Conservation (phyloP, 2,888 invertebrate genomes). For the Craniophora ligustri region DNA sequence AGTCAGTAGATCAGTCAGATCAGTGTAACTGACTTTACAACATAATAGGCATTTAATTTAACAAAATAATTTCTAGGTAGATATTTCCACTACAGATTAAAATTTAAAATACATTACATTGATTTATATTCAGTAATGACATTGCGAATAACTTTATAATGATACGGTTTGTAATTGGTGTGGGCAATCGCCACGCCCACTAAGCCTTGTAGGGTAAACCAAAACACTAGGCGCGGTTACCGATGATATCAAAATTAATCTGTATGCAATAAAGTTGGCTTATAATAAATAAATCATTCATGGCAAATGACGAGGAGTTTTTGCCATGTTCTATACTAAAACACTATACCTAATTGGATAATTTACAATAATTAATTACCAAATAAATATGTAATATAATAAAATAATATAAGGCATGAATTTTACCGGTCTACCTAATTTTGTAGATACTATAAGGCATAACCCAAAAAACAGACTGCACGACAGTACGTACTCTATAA, state of each 20-base stretch:
- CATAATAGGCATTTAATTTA: slow-evolving; percentile 27
- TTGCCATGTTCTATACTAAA: no score
- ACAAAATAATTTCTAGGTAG: slow-evolving; percentile 44
- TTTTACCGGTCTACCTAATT: no score
- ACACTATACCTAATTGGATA: no score
- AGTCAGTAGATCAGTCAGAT: no score
- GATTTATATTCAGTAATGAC: slow-evolving; percentile 57
- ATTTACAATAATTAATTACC: no score
- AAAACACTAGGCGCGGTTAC: slow-evolving; percentile 42
- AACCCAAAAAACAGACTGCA: no score
- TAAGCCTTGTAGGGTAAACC: slow-evolving; percentile 40
- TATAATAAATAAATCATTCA: slow-evolving; percentile 20
- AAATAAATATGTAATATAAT: no score
- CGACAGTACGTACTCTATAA: no score
- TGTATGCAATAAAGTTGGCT: slow-evolving; percentile 22
- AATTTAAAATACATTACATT: slow-evolving; percentile 50
- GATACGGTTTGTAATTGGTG: slow-evolving; percentile 54
- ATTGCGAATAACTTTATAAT: slow-evolving; percentile 50
- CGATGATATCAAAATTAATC: slow-evolving; percentile 45
- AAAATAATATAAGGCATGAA: no score
- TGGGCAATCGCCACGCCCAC: slow-evolving; percentile 48
- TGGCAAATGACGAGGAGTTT: slow-evolving; percentile 7
- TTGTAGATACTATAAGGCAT: no score
- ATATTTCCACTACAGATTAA: slow-evolving; percentile 48
- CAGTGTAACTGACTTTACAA: slow-evolving; percentile 38